Base-by-base conservation (phyloP, 2,797 vertebrate genomes). In the Eulemur rubriventer region DNA sequence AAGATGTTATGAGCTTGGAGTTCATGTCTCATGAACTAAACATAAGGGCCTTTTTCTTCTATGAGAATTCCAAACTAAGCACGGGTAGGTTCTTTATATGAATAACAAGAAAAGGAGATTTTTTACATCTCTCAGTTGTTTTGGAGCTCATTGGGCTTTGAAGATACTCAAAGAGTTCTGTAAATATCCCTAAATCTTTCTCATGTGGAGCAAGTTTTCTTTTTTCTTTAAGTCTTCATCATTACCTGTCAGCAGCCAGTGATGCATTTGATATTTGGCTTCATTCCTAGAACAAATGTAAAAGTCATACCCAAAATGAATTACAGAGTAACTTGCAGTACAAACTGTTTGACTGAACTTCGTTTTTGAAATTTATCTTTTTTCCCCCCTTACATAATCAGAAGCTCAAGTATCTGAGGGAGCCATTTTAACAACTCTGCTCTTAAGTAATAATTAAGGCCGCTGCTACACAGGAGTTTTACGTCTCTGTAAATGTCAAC, bases 381-480 rank as follows among this genome's bases (percentile, higher is more conserved):
- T 87, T 17, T 83, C 33, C 46, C 67, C 67, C 57, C 94, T 94
- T 92, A 91, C 8, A 87, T 46, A 98, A 80, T 91, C 86, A 96
- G 93, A 96, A 72, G 24, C 26, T 93, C 63, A 84, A 85, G 57
- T 94, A 80, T 57, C 61, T 82, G 85, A 86, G 48, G 41, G 9
- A 41, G 65, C 78, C 57, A 72, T 63, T 91, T 86, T 80, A 93
- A 46, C 94, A 95, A 78, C 52, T 95, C 79, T 90, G 24, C 50
- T 97, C 94, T 81, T 83, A 94, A 97, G 78, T 79, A 96, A 96
- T 26, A 84, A 97, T 92, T 94, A 92, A 67, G 89, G 80, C 94
- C 69, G 57, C 7, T 61, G 89, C 4, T 14, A 57, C 18, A 52
- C 2, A 1, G 82, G 52, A 94, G 83, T 82, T 88, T 84, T 94